phyloP scores from a whole-genome alignment of 1,140 invertebrate species.

The Anoplolepis gracilipes region DNA sequence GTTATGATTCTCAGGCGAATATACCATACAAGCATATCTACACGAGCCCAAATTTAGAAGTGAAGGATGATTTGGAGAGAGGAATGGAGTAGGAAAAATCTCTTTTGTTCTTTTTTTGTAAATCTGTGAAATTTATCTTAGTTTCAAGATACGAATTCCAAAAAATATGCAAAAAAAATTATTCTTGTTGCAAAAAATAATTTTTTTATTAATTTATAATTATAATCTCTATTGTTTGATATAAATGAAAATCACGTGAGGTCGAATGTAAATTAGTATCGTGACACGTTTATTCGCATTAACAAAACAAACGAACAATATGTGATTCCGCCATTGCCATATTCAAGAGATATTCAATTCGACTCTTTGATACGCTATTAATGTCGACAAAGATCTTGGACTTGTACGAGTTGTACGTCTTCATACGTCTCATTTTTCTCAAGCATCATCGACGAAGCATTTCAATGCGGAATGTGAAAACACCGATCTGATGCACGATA shows the following conservation, averaged over 20 bases:
- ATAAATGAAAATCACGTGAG: neutral
- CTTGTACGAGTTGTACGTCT: neutral
- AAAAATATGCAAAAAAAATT: neutral
- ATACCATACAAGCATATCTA: neutral
- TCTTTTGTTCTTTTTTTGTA: neutral
- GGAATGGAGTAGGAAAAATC: too few species aligned
- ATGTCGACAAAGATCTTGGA: neutral
- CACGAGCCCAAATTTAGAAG: neutral
- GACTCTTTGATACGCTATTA: neutral
- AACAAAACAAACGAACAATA: conserved; percentile 40
- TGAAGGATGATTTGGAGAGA: too few species aligned
- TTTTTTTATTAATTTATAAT: neutral
- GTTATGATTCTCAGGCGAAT: neutral
- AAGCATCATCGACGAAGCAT: neutral
- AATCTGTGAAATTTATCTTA: neutral
- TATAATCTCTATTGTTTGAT: neutral
- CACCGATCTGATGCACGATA: neutral
- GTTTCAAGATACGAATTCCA: too few species aligned
- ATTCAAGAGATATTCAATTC: neutral
- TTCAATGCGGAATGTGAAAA: conserved; percentile 3
- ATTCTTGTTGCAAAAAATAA: neutral
- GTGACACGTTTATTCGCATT: neutral
- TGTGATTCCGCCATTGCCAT: conserved; percentile 17
- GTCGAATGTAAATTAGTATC: neutral
- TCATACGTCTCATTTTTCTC: neutral